These are phyloP conservation scores for Cuniculus paca DNA, from an alignment of 2,797 vertebrate species.

Conservation along the genomic window DNA sequence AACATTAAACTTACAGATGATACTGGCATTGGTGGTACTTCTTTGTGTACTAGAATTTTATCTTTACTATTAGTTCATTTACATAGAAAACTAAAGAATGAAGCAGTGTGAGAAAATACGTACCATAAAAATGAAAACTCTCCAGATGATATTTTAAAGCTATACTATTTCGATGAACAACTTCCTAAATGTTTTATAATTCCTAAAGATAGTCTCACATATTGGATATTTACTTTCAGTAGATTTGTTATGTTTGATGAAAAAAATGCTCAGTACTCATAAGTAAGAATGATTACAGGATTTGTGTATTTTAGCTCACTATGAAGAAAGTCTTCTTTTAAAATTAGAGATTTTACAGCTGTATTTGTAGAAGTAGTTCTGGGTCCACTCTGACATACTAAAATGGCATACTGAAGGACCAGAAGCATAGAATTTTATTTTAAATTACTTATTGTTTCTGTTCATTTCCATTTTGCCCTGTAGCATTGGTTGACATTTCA, in stretches of 20 bases:
- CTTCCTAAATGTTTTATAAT: conserved; percentile 56
- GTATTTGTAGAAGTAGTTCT: conserved; percentile 74
- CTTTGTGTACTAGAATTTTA: conserved; percentile 44
- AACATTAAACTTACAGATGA: conserved; percentile 47
- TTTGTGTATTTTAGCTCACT: conserved; percentile 56
- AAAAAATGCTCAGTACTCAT: conserved; percentile 23
- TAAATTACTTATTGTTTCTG: conserved; percentile 82
- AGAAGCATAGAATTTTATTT: conserved; percentile 84
- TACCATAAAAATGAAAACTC: conserved; percentile 13
- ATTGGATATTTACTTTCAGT: conserved; percentile 41
- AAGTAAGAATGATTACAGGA: background rate
- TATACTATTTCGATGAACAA: conserved; percentile 34
- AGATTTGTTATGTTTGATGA: conserved; percentile 36
- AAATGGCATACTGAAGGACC: conserved; percentile 32
- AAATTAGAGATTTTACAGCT: conserved; percentile 71
- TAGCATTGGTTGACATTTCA: conserved; percentile 90
- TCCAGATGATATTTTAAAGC: conserved; percentile 51
- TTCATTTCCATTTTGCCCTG: conserved; percentile 83
- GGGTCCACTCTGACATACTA: conserved; percentile 59
- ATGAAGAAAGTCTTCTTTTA: conserved; percentile 67
- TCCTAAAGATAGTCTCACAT: background rate
- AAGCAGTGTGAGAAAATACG: conserved; percentile 58
- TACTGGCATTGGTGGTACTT: background rate
- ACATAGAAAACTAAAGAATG: background rate
- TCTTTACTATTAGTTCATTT: conserved; percentile 57